Evolutionary conservation across 2,797 vertebrate genomes (phyloP).

Genomic region (Mus minutoides): DNA sequence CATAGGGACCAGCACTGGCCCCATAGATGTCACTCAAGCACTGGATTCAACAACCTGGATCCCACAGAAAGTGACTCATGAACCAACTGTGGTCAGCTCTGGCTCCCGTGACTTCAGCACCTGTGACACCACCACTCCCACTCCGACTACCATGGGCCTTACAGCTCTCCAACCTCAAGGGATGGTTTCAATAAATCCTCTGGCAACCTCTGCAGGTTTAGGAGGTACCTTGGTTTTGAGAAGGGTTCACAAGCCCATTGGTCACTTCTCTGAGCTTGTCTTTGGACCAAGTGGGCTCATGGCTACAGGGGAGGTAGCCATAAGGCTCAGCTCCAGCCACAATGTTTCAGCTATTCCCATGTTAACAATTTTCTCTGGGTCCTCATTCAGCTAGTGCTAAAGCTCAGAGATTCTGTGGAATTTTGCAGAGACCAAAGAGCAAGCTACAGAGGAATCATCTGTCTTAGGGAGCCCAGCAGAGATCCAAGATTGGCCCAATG

Average conservation of each 20-base stretch:
- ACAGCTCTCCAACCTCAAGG: not conserved
- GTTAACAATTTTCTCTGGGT: fast-evolving
- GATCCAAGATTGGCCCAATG: fast-evolving
- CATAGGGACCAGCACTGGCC: not conserved
- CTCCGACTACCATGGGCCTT: not conserved
- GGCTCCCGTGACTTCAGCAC: not conserved
- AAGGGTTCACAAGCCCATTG: not conserved
- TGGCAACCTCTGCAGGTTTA: fast-evolving
- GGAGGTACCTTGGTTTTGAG: not conserved
- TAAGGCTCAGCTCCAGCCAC: fast-evolving
- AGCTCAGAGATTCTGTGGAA: fast-evolving
- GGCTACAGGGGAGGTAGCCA: not conserved
- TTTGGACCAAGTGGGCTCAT: not conserved
- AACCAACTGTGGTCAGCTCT: not conserved
- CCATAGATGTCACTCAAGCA: fast-evolving
- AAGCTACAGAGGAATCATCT: fast-evolving
- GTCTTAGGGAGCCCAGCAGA: not conserved
- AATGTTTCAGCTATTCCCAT: not conserved
- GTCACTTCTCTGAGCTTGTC: not conserved
- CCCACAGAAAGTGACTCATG: not conserved
- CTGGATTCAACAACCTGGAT: not conserved
- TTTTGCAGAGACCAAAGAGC: not conserved
- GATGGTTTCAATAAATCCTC: not conserved
- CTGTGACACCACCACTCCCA: fast-evolving
- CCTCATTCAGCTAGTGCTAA: fast-evolving